Percentiles rank a stretch among this genome's conserved stretches.
Conservation (phyloP, 2,888 invertebrate species). For the Melipona beecheii region DNA sequence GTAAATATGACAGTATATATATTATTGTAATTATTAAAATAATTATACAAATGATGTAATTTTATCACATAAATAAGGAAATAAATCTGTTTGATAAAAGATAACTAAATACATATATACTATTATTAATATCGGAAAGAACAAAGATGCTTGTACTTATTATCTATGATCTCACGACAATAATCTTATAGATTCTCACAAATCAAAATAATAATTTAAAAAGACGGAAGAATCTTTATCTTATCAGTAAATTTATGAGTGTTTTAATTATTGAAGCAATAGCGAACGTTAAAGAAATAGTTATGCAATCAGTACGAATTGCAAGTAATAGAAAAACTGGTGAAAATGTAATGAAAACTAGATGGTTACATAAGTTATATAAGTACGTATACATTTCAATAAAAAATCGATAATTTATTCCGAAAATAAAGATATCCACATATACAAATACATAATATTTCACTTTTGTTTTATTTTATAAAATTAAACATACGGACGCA, state of each 20-base stretch:
- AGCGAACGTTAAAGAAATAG: background rate
- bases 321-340: constrained; percentile 19
- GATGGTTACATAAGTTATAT: constrained; percentile 51
- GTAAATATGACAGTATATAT: background rate
- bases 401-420: constrained; percentile 9
- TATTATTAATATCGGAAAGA: background rate
- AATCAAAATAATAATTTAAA: background rate
- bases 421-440: background rate
- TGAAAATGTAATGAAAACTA: constrained; percentile 22
- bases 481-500: too few species aligned
- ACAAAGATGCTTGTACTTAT: too few species aligned
- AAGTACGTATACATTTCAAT: background rate
- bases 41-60: background rate
- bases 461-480: too few species aligned
- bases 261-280: background rate
- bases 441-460: too few species aligned
- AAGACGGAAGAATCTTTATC: too few species aligned
- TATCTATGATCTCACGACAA: too few species aligned
- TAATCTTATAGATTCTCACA: background rate
- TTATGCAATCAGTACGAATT: constrained; percentile 14
- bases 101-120: background rate
- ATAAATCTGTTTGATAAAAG: background rate
- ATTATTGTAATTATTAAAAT: background rate
- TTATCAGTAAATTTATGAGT: background rate
- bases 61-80: background rate